A percentile compares a stretch with the other conserved stretches of the same genome.
These are phyloP conservation scores for Nymphalis io DNA, from an alignment of 1,140 invertebrate species.

Conservation along the genomic window DNA sequence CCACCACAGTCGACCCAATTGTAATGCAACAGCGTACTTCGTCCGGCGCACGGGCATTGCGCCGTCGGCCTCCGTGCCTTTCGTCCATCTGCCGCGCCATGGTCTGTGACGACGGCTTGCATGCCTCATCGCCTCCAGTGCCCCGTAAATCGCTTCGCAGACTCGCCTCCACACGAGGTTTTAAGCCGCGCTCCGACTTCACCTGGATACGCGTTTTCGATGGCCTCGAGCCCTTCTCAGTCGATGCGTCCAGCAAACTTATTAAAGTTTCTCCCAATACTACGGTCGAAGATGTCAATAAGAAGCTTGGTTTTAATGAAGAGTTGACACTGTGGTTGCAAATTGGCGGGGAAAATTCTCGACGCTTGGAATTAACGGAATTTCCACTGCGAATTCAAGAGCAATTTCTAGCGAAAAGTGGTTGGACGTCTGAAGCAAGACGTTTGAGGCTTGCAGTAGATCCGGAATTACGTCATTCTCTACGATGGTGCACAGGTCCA, in stretches of 20 bases:
- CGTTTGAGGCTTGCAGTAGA: slow-evolving; percentile 84
- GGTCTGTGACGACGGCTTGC: slow-evolving; percentile 69
- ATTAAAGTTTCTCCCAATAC: slow-evolving; percentile 83
- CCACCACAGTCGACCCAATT: slow-evolving; percentile 74
- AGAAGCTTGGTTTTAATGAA: slow-evolving; percentile 81
- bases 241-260: slow-evolving; percentile 76
- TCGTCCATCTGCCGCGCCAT: slow-evolving; percentile 68
- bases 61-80: slow-evolving; percentile 59
- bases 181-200: slow-evolving; percentile 63
- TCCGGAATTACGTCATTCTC: slow-evolving; percentile 83
- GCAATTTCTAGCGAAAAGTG: slow-evolving; percentile 82
- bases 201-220: slow-evolving; percentile 84
- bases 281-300: slow-evolving; percentile 82
- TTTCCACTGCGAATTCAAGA: slow-evolving; percentile 84
- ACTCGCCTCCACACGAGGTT: slow-evolving; percentile 82
- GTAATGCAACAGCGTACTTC: slow-evolving; percentile 66
- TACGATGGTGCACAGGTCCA: slow-evolving; percentile 84
- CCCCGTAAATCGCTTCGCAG: slow-evolving; percentile 77
- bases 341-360: slow-evolving; percentile 82
- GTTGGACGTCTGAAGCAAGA: slow-evolving; percentile 82
- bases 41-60: slow-evolving; percentile 67
- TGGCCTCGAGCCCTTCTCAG: slow-evolving; percentile 79
- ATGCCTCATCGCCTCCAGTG: slow-evolving; percentile 63
- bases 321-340: slow-evolving; percentile 84
- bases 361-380: slow-evolving; percentile 81